Conservation (phyloP, 2,888 invertebrate genomes). For the Netelia inedita region DNA sequence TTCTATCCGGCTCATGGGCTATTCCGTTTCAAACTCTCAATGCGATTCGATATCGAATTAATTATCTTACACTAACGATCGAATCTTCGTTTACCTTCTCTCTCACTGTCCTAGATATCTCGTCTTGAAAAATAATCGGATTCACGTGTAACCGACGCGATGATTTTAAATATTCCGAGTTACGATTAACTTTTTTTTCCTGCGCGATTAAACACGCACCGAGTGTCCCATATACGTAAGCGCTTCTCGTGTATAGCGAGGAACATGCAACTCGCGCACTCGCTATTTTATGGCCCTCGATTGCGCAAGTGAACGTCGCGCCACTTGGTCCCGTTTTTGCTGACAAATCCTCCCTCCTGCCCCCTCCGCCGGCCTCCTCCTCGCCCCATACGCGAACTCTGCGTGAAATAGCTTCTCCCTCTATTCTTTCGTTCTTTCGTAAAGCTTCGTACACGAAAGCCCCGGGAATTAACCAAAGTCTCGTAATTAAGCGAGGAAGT, state of each 20-base stretch:
- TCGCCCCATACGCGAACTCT: not conserved
- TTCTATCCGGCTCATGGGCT: conserved; percentile 17
- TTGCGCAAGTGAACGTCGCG: conserved; percentile 59
- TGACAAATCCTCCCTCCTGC: conserved; percentile 28
- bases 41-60: not conserved
- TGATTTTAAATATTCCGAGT: no score
- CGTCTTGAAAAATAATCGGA: no score
- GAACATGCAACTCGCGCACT: conserved; percentile 48
- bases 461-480: conserved; percentile 60
- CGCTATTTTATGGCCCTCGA: conserved; percentile 57
- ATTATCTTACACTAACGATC: not conserved
- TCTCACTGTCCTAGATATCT: no score
- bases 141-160: no score
- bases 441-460: conserved; percentile 36
- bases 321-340: conserved; percentile 20
- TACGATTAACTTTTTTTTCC: no score
- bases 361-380: not conserved
- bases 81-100: not conserved
- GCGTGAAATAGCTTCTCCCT: not conserved
- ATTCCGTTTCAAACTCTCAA: conserved; percentile 23
- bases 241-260: conserved; percentile 2
- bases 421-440: conserved; percentile 26
- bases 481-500: conserved; percentile 58
- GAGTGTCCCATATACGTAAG: no score
- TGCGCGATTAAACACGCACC: no score